A percentile compares a stretch with the other conserved stretches of the same genome.
phyloP scores from a whole-genome alignment of 2,113 vertebrate species.

The Scomber scombrus region DNA sequence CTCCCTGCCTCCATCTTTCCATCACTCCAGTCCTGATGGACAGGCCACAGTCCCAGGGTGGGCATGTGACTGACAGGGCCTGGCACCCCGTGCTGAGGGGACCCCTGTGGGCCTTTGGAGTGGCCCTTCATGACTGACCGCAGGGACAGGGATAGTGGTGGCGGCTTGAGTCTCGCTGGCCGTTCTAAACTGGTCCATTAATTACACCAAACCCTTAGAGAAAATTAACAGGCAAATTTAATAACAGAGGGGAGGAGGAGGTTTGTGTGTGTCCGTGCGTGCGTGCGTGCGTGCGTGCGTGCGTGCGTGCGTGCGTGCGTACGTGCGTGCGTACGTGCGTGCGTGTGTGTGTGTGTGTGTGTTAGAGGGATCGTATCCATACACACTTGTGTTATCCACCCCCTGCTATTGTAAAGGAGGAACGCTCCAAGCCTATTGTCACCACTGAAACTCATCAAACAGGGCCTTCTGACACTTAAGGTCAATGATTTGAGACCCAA shows the following conservation, averaged over 20 bases:
- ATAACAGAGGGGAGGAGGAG: slow-evolving; percentile 70
- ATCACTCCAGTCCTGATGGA: slow-evolving; percentile 82
- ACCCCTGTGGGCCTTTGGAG: slow-evolving; percentile 57
- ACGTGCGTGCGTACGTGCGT: slow-evolving; percentile 31
- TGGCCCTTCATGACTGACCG: slow-evolving; percentile 58
- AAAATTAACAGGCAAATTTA: slow-evolving; percentile 82
- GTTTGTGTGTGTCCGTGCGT: slow-evolving; percentile 29
- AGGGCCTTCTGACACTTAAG: slow-evolving; percentile 67
- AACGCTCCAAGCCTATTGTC: slow-evolving; percentile 67
- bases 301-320: slow-evolving; percentile 36
- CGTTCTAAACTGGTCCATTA: slow-evolving; percentile 79
- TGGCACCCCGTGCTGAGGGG: slow-evolving; percentile 67
- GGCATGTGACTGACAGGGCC: slow-evolving; percentile 75
- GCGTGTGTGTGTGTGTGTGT: slow-evolving; percentile 17
- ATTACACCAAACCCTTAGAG: slow-evolving; percentile 78
- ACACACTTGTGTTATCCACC: slow-evolving; percentile 42
- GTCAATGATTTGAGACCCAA: slow-evolving; percentile 68
- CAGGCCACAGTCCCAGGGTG: slow-evolving; percentile 69
- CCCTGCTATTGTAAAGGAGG: slow-evolving; percentile 55
- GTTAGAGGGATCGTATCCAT: slow-evolving; percentile 43
- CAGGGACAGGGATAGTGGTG: slow-evolving; percentile 57
- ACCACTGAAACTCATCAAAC: slow-evolving; percentile 63
- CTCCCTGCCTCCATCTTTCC: slow-evolving; percentile 49
- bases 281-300: slow-evolving; percentile 31
- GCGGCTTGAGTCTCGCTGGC: slow-evolving; percentile 61